Base-by-base conservation (phyloP, 2,113 vertebrate genomes). In the Perca flavescens region DNA sequence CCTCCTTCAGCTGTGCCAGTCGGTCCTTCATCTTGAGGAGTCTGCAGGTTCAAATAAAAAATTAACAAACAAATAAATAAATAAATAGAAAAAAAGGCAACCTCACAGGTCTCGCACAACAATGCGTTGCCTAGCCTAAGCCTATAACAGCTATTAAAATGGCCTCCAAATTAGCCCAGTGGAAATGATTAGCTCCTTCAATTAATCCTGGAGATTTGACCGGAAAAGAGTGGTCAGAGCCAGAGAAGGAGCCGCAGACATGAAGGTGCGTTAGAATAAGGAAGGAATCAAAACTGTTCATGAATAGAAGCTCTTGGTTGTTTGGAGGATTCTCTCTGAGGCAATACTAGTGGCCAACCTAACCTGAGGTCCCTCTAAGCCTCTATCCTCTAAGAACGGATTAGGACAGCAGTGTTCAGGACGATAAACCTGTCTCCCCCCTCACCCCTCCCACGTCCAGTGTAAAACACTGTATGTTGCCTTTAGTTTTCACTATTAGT, bases 1-100 rank as follows among this genome's bases (percentile, higher is more conserved):
- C 97, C 94, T 97, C 96, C 82, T 97, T 97, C 63, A 98, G 95
- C 89, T 99, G 97, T 67, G 97, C 97, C 93, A 99, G 93, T 74
- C 97, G 95, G 90, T 98, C 97, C 95, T 98, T 98, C 97, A 99
- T 99, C 73, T 87, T 96, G 87, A 84, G 3, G 76, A 50, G 52
- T 74, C 36, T 4, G 5, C 43, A 40, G 15, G 11, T 54, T 28
- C 25, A 28, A 77, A 72, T 11, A 13, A 11, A 53, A 3, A 16
- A 1, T 5, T 0, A 4, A 46, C 3, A 52, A 56, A 57, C n/a
- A 36, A n/a, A 69, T 19, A 10, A 12, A 57, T 15, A 52, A 6
- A 67, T 3, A 49, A 16, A 56, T 19, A 21, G 3, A 36, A 17
- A 19, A 54, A 22, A 8, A 50, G 58, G 46, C 21, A 31, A 15